These are phyloP conservation scores for Proteles cristata DNA, from an alignment of 2,113 vertebrate species.

Conservation along the genomic window DNA sequence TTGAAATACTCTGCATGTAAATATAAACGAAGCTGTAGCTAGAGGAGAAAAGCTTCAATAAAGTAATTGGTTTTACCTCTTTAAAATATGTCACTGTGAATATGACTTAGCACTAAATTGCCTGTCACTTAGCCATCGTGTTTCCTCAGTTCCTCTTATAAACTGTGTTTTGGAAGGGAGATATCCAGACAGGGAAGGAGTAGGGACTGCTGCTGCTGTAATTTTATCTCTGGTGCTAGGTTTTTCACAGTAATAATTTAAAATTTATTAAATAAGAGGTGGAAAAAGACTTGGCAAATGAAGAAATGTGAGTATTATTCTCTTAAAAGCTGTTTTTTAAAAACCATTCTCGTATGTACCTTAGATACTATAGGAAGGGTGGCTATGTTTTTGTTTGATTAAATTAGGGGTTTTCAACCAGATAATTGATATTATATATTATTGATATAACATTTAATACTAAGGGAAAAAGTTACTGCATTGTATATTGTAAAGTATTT, in stretches of 20 bases:
- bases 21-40: conserved; percentile 38
- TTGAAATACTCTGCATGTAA: background rate
- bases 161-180: conserved; percentile 2
- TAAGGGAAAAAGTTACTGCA: conserved; percentile 17
- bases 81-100: conserved; percentile 68
- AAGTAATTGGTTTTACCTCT: conserved; percentile 71
- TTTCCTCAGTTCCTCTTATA: conserved; percentile 60
- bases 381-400: conserved; percentile 30
- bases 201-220: background rate
- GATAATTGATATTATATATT: background rate
- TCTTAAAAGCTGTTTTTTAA: conserved; percentile 29
- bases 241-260: background rate
- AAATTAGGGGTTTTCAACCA: conserved; percentile 17
- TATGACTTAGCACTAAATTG: conserved; percentile 68
- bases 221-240: conserved; percentile 29
- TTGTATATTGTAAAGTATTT: background rate
- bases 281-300: conserved; percentile 49
- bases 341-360: background rate
- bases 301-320: conserved; percentile 64
- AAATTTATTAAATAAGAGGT: conserved; percentile 37
- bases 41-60: conserved; percentile 35
- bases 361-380: conserved; percentile 50
- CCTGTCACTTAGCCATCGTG: conserved; percentile 66
- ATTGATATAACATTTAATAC: background rate
- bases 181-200: background rate